Evolutionary conservation across 2,888 invertebrate genomes (phyloP).

Genomic region (Caenorhabditis sp.): DNA sequence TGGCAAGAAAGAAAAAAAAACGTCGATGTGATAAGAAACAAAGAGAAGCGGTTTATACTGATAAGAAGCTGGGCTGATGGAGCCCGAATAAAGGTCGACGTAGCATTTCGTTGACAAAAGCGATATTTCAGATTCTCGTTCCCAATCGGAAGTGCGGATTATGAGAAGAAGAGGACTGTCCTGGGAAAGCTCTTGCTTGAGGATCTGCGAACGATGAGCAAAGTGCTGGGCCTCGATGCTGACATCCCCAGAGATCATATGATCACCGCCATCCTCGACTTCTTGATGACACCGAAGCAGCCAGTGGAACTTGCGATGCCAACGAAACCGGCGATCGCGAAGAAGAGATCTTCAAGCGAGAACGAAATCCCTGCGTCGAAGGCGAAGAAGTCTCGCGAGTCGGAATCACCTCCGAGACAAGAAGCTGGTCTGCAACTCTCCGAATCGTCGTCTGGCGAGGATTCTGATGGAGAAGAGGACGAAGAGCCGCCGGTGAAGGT

Average conservation of each 20-base stretch:
- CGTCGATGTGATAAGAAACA: too few relatives aligned
- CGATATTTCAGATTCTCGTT: slow-evolving; percentile 15
- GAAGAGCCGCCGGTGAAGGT: slow-evolving; percentile 2
- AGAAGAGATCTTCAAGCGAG: background rate
- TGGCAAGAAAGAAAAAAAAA: too few relatives aligned
- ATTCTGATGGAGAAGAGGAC: background rate
- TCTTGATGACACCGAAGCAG: slow-evolving; percentile 10
- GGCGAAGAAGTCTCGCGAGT: background rate
- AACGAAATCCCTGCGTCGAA: background rate
- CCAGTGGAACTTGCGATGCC: too few relatives aligned
- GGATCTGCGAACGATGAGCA: background rate
- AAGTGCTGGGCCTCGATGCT: background rate
- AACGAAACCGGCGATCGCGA: too few relatives aligned
- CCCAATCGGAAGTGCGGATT: background rate
- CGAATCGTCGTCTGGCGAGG: slow-evolving; percentile 16
- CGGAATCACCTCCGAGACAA: background rate
- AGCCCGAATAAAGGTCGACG: background rate
- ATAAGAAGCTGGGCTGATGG: background rate
- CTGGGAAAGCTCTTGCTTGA: background rate
- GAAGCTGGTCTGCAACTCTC: slow-evolving; percentile 7
- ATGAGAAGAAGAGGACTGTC: background rate
- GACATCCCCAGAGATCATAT: background rate
- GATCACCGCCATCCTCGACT: slow-evolving; percentile 8
- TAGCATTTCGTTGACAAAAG: background rate
- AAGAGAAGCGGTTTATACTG: background rate